Evolutionary conservation across 2,888 invertebrate genomes (phyloP).

Genomic region (Caradrina kadenii): DNA sequence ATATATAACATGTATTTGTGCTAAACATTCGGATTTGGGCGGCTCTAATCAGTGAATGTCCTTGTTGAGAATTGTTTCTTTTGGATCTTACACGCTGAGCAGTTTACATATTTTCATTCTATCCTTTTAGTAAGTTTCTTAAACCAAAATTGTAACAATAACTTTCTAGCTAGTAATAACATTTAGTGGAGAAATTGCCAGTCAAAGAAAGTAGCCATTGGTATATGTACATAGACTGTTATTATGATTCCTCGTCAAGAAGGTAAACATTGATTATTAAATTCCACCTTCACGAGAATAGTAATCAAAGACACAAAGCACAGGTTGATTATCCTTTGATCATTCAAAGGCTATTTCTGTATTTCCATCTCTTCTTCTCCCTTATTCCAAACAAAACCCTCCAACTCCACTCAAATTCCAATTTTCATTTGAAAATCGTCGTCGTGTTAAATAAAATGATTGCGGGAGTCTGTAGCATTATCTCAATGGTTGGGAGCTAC

Average conservation of each 20-base stretch:
- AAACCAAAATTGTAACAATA: background rate
- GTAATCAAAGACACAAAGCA: slow-evolving; percentile 16
- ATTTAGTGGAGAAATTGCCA: background rate
- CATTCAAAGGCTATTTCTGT: slow-evolving; percentile 26
- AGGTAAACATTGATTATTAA: background rate
- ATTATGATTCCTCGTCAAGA: no score
- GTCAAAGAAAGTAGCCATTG: no score
- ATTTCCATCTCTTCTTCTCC: slow-evolving; percentile 18
- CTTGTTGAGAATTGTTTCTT: slow-evolving; percentile 16
- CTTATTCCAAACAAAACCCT: slow-evolving; percentile 41
- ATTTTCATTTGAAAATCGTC: slow-evolving; percentile 61
- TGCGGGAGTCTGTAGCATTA: slow-evolving; percentile 59
- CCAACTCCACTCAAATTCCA: slow-evolving; percentile 52
- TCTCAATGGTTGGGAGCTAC: slow-evolving; percentile 57
- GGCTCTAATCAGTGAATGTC: slow-evolving; percentile 41
- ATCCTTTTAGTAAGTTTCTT: background rate
- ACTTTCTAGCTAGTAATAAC: background rate
- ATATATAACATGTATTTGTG: slow-evolving; percentile 55
- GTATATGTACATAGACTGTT: no score
- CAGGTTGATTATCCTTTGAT: slow-evolving; percentile 47
- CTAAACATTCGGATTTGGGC: slow-evolving; percentile 54
- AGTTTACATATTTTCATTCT: background rate
- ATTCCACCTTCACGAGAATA: background rate
- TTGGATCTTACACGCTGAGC: background rate
- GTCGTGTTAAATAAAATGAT: slow-evolving; percentile 60